Conservation (phyloP, 2,888 invertebrate species). For the Embidobia sp. region DNA sequence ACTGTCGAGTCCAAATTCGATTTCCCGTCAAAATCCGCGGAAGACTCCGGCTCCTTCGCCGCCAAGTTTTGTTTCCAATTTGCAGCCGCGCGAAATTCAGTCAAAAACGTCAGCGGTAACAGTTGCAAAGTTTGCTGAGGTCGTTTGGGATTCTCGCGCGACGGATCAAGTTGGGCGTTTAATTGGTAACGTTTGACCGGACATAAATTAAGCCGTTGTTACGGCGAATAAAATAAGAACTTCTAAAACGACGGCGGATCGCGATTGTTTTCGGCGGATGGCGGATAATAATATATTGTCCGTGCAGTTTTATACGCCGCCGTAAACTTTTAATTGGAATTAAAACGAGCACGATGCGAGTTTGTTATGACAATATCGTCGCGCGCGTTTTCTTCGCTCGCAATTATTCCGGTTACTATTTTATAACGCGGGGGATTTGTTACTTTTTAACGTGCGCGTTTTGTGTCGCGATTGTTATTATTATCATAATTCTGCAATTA, state of each 20-base stretch:
- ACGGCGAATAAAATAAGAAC: slow-evolving; percentile 26
- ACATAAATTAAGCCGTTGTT: slow-evolving; percentile 15
- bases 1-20: slow-evolving; percentile 4
- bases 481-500: no score
- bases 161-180: slow-evolving; percentile 14
- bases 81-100: slow-evolving; percentile 3
- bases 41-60: slow-evolving; percentile 1
- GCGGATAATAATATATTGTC: slow-evolving; percentile 10
- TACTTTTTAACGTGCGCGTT: no score
- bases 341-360: slow-evolving; percentile 6
- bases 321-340: slow-evolving; percentile 31
- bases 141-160: slow-evolving; percentile 19
- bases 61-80: slow-evolving; percentile 17
- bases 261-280: background rate
- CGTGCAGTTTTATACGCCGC: background rate
- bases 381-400: no score
- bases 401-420: slow-evolving; percentile 4
- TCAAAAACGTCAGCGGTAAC: slow-evolving; percentile 14
- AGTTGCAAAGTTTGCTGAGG: slow-evolving; percentile 19
- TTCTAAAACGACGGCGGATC: slow-evolving; percentile 2
- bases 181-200: slow-evolving; percentile 34
- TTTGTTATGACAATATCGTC: slow-evolving; percentile 5
- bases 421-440: no score
- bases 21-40: slow-evolving; percentile 11
- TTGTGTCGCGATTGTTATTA: no score